phyloP scores from a whole-genome alignment of 2,888 invertebrate species.

The Melikaiella ostensackeni region DNA sequence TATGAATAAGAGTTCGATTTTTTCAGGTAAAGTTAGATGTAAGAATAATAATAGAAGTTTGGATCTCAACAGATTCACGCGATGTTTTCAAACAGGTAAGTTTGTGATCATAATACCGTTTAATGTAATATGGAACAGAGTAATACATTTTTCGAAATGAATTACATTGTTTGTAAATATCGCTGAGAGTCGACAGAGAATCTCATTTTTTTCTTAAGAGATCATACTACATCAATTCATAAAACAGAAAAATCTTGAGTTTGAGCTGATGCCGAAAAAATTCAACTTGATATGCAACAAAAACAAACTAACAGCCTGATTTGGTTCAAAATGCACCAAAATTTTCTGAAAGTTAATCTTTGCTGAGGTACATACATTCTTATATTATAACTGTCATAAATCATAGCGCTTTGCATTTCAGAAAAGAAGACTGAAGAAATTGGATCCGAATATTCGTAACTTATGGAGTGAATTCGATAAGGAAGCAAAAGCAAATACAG shows the following conservation, averaged over 20 bases:
- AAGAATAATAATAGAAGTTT: not conserved
- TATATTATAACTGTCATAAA: no score
- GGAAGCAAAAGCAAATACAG: no score
- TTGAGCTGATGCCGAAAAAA: not conserved
- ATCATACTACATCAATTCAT: not conserved
- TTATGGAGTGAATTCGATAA: no score
- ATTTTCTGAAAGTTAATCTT: no score
- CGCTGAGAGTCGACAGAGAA: no score
- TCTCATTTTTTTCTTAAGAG: not conserved
- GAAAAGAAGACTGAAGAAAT: no score
- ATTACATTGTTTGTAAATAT: not conserved
- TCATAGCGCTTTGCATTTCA: no score
- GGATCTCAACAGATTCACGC: not conserved
- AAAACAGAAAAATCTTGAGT: not conserved
- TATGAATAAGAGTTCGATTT: not conserved
- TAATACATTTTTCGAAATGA: not conserved
- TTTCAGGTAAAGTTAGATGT: not conserved
- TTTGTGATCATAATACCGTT: constrained; percentile 3
- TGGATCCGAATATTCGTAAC: no score
- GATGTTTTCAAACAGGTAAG: not conserved
- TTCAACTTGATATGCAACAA: no score
- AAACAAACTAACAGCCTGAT: no score
- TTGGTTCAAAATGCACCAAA: no score
- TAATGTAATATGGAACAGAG: not conserved
- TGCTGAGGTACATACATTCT: no score